phyloP scores from a whole-genome alignment of 2,113 vertebrate genomes.

The Axis porcinus region DNA sequence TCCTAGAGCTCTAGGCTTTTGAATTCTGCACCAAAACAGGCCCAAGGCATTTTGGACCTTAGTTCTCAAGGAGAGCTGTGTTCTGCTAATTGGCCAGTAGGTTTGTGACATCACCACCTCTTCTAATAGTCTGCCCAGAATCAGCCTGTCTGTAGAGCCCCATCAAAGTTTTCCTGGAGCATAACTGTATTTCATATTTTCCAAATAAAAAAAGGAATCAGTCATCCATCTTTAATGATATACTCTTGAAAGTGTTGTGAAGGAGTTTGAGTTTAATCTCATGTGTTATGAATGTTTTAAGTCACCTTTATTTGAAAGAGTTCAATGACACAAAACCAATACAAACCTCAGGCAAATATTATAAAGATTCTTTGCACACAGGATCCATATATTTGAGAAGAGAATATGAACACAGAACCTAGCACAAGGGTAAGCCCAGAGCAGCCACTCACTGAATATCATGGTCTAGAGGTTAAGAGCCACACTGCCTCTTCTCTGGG shows the following conservation, averaged over 20 bases:
- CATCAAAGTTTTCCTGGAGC: background rate
- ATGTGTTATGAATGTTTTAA: background rate
- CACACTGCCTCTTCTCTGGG: background rate
- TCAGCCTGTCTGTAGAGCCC: background rate
- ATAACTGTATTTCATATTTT: background rate
- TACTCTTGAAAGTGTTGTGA: background rate
- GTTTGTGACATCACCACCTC: background rate
- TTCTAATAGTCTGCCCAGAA: background rate
- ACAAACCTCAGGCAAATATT: background rate
- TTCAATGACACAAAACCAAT: background rate
- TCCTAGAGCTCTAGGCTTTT: background rate
- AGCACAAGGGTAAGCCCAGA: fast-evolving
- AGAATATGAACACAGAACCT: background rate
- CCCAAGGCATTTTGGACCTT: background rate
- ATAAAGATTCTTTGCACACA: background rate
- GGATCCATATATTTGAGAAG: background rate
- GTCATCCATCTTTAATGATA: background rate
- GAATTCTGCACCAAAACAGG: background rate
- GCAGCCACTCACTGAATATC: background rate
- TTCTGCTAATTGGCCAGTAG: too few species aligned
- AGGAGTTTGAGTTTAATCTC: background rate
- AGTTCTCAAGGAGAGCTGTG: background rate
- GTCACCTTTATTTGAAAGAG: background rate
- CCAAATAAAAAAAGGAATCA: background rate
- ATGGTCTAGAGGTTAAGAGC: background rate